Conservation (phyloP, 1,140 invertebrate species). For the Hyles euphorbiae region DNA sequence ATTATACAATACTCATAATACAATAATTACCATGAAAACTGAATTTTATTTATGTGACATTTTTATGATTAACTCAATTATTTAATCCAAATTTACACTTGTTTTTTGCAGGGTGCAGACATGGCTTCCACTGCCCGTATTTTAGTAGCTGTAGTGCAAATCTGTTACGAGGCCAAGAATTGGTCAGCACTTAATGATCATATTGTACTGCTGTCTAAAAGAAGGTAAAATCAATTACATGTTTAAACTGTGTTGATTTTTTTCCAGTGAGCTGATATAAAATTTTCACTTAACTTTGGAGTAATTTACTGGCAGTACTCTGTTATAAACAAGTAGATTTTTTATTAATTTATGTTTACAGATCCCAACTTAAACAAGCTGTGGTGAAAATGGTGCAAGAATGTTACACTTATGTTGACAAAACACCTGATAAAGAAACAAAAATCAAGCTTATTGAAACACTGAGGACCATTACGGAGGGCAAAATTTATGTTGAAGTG, state of each 20-base stretch:
- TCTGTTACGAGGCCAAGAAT: slow-evolving; percentile 95
- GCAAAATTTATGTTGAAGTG: slow-evolving; percentile 99
- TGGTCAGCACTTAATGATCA: slow-evolving; percentile 97
- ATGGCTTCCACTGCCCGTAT: slow-evolving; percentile 96
- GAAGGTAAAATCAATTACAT: slow-evolving; percentile 69
- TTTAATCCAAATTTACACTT: no score
- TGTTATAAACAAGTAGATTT: background rate
- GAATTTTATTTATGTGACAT: no score
- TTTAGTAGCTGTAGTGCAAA: slow-evolving; percentile 94
- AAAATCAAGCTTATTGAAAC: slow-evolving; percentile 98
- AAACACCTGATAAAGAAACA: slow-evolving; percentile 92
- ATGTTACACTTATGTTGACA: slow-evolving; percentile 95
- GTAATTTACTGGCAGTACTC: background rate
- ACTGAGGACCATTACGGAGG: slow-evolving; percentile 95
- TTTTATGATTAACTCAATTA: background rate
- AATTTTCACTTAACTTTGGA: no score
- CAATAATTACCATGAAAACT: no score
- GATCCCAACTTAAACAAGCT: slow-evolving; percentile 97
- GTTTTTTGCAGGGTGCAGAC: slow-evolving; percentile 85
- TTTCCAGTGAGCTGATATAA: no score
- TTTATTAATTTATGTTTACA: slow-evolving; percentile 25
- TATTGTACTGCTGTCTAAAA: slow-evolving; percentile 93
- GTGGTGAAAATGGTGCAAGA: slow-evolving; percentile 99
- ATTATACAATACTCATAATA: no score
- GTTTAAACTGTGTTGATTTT: background rate